A percentile compares a stretch with the other conserved stretches of the same genome.
Conservation (phyloP, 1,140 invertebrate species). For the Drosophila auraria region DNA sequence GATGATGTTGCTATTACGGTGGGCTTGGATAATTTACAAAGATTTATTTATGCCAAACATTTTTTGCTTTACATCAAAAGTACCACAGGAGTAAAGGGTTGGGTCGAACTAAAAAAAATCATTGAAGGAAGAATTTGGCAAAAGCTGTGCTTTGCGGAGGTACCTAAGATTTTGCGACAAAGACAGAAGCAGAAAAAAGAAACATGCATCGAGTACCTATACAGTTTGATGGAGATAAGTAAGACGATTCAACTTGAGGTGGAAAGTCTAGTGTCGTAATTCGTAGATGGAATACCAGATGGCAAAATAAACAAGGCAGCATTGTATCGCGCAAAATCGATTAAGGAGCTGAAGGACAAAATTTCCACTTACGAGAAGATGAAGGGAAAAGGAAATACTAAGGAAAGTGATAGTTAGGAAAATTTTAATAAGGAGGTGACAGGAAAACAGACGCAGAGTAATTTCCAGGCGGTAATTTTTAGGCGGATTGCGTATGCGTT, state of each 20-base stretch:
- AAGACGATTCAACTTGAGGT: not conserved
- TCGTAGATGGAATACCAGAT: constrained; percentile 2
- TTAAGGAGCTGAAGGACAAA: not conserved
- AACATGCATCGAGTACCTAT: not conserved
- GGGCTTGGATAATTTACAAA: too few relatives aligned
- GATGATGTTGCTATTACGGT: too few relatives aligned
- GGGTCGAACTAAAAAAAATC: not conserved
- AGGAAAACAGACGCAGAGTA: not conserved
- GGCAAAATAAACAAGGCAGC: not conserved
- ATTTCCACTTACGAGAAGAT: not conserved
- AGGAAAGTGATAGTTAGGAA: not conserved
- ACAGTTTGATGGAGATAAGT: not conserved
- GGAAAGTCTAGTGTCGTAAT: constrained; percentile 5
- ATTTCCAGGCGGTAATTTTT: not conserved
- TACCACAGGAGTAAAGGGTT: not conserved
- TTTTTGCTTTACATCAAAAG: not conserved
- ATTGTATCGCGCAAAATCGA: constrained; percentile 1
- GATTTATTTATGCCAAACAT: too few relatives aligned
- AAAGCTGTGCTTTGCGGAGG: not conserved
- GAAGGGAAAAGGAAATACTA: not conserved
- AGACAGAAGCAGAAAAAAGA: not conserved
- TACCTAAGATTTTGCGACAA: not conserved
- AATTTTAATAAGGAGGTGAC: not conserved
- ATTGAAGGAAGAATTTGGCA: not conserved
- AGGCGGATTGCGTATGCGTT: too few relatives aligned